Evolutionary conservation across 2,888 invertebrate genomes (phyloP).

Genomic region (Amiota mariae): DNA sequence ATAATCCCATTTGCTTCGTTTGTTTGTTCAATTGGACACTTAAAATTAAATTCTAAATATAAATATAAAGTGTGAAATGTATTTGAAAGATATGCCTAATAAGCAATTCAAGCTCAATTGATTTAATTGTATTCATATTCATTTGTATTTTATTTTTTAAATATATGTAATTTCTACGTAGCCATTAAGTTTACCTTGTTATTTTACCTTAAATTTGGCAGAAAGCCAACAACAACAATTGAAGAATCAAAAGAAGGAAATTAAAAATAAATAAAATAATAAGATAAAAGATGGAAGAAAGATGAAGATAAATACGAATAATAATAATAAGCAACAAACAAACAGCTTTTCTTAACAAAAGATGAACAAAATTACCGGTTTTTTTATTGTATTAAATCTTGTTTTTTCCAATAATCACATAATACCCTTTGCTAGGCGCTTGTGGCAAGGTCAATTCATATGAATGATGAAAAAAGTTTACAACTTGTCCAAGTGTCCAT

Average conservation of each 20-base stretch:
- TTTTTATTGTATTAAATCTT: neutral
- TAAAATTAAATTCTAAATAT: too few relatives aligned
- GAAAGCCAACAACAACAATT: neutral
- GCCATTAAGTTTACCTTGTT: conserved; percentile 7
- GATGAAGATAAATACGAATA: too few relatives aligned
- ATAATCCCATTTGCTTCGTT: too few relatives aligned
- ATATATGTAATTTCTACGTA: neutral
- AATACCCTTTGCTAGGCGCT: too few relatives aligned
- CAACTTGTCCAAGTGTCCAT: too few relatives aligned
- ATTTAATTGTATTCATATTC: neutral
- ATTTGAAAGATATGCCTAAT: conserved; percentile 19
- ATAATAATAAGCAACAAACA: neutral
- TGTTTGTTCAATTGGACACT: too few relatives aligned
- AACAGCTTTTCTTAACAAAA: neutral
- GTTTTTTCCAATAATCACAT: too few relatives aligned
- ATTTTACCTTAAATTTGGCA: neutral
- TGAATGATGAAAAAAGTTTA: too few relatives aligned
- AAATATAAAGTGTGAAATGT: neutral
- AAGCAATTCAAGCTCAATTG: conserved; percentile 24
- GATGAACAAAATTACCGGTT: neutral
- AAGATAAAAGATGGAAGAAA: neutral
- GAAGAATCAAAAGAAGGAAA: neutral
- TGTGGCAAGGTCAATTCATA: too few relatives aligned
- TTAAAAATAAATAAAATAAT: neutral
- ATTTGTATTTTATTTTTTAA: neutral